Evolutionary conservation across 2,888 invertebrate genomes (phyloP), one percentile per base, ranked within the genome.

Genomic region (Suillia variegata): DNA sequence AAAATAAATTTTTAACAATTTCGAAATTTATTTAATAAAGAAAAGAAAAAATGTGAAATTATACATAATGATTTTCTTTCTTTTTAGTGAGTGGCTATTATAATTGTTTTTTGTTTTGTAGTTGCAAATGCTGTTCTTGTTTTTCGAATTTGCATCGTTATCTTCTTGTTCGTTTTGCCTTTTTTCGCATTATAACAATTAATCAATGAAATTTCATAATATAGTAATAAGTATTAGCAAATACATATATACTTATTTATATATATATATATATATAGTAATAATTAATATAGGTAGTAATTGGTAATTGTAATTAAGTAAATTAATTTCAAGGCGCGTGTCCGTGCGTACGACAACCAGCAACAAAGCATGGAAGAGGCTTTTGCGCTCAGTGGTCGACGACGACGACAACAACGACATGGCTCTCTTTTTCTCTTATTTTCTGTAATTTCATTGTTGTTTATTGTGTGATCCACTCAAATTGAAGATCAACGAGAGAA

Each of bases 101-200:
- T 62, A 53, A 61, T 56, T 62, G 58, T 58, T 62, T 52, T 54
- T 62, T 54, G 38, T 53, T 48, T 62, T 54, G 34, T 15, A 42
- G 50, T 24, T 54, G 54, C 8, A 34, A 26, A 49, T 49, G 22
- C 33, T 17, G 42, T 60, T 47, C 52, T 45, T 54, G 51, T 31
- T 60, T 57, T 26, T 56, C n/a, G n/a, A n/a, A n/a, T n/a, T n/a
- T n/a, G n/a, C n/a, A n/a, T n/a, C n/a, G n/a, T 54, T 50, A 18
- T 24, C 45, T 54, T 56, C 61, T 59, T 5, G 18, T 56, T 56
- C 52, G 50, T 58, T 57, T 63, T 57, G 64, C n/a, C n/a, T 68
- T 75, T 70, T 76, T 76, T 76, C 70, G 76, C 76, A 74, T 75
- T 75, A 71, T 72, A 75, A 74, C 74, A 76, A 67, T n/a, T 73